Conservation (phyloP, 2,113 vertebrate genomes). For the Pluvialis apricaria region DNA sequence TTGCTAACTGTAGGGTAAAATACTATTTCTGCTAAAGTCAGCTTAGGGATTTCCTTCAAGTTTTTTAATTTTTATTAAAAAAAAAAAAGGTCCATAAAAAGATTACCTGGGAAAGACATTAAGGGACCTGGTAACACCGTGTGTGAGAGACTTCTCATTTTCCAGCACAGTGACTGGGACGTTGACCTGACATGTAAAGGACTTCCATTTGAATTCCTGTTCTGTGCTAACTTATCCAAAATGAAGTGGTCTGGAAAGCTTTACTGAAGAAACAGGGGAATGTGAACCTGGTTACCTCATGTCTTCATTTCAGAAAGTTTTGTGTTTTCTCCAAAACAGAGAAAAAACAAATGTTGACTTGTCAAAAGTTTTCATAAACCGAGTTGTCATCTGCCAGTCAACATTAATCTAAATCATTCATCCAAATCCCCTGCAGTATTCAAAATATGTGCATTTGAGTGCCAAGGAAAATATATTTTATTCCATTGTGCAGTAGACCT, state of each 20-base stretch:
- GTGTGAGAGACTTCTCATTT: neutral
- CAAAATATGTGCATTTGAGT: neutral
- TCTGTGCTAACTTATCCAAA: neutral
- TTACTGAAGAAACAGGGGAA: neutral
- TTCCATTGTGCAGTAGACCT: neutral
- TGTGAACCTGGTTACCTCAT: neutral
- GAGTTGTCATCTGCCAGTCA: constrained; percentile 5
- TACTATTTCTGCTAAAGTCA: neutral
- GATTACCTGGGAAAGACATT: neutral
- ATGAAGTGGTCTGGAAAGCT: neutral
- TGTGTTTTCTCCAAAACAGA: neutral
- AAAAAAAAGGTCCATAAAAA: too few species aligned
- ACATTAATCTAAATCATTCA: constrained; percentile 18
- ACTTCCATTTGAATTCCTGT: neutral
- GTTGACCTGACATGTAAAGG: neutral
- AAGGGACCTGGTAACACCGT: neutral
- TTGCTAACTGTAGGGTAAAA: neutral
- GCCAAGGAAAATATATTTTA: constrained; percentile 6
- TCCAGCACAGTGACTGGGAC: neutral
- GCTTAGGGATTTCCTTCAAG: neutral
- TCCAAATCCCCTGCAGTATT: neutral
- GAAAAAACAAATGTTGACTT: neutral
- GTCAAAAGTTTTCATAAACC: constrained; percentile 1
- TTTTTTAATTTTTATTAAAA: neutral
- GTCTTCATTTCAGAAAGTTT: neutral